Percentiles rank a stretch among this genome's conserved stretches.
Conservation (phyloP, 2,113 vertebrate species). For the Elachura formosa region DNA sequence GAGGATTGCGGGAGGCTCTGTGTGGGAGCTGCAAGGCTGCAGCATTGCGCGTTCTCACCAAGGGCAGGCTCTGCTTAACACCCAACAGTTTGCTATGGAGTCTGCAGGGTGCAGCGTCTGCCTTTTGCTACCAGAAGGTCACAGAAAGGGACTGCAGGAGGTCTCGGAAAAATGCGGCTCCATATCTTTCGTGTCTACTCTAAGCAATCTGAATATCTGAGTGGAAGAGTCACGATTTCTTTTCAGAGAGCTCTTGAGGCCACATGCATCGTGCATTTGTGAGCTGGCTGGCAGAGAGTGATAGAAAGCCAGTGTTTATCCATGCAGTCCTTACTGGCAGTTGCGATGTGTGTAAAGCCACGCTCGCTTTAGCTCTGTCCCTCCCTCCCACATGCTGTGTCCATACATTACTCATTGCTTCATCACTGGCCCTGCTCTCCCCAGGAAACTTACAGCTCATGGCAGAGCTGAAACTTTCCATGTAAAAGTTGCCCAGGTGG, state of each 20-base stretch:
- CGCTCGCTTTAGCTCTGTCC: not conserved
- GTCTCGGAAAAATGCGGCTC: not conserved
- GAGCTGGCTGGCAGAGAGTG: not conserved
- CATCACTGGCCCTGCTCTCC: not conserved
- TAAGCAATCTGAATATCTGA: not conserved
- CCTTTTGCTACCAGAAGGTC: not conserved
- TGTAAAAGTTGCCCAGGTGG: not conserved
- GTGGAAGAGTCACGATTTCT: not conserved
- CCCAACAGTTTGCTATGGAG: not conserved
- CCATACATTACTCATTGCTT: not conserved
- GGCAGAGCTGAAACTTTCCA: not conserved
- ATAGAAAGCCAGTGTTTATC: not conserved
- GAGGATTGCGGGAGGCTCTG: not conserved
- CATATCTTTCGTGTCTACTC: accelerated
- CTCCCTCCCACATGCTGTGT: not conserved
- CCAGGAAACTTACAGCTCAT: not conserved
- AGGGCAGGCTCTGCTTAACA: not conserved
- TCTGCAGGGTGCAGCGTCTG: not conserved
- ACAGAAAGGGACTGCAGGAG: not conserved
- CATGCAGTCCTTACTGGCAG: not conserved
- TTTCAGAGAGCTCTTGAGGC: not conserved
- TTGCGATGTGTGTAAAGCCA: accelerated
- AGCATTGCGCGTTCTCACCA: not conserved
- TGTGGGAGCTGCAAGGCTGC: not conserved
- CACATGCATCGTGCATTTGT: not conserved